phyloP scores from a whole-genome alignment of 2,113 vertebrate genomes.

The Scophthalmus maximus region DNA sequence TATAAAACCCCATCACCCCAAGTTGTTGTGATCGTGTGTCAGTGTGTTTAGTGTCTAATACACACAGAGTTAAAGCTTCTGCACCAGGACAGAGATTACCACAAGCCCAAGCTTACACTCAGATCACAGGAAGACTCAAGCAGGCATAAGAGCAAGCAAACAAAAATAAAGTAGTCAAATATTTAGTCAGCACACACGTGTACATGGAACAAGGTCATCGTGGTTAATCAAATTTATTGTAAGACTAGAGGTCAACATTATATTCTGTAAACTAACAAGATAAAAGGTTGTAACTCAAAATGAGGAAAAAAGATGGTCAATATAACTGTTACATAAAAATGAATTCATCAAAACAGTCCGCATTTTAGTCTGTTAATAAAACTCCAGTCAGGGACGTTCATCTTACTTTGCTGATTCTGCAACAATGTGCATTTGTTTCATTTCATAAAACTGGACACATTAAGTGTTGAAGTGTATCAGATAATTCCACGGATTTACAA shows the following conservation, averaged over 20 bases:
- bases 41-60: conserved; percentile 40
- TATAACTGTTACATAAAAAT: not conserved
- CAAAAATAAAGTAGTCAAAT: conserved; percentile 53
- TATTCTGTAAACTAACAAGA: not conserved
- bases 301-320: no score
- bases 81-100: conserved; percentile 57
- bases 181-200: conserved; percentile 27
- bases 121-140: conserved; percentile 45
- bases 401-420: not conserved
- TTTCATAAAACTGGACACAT: no score
- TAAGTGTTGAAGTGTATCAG: no score
- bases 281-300: conserved; percentile 4
- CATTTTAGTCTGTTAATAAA: not conserved
- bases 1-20: conserved; percentile 30
- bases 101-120: conserved; percentile 38
- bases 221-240: conserved; percentile 35
- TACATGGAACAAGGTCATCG: conserved; percentile 30
- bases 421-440: no score
- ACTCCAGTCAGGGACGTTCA: no score
- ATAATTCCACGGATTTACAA: not conserved
- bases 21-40: conserved; percentile 56
- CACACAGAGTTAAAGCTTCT: conserved; percentile 41
- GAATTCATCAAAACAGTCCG: not conserved
- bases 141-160: conserved; percentile 39
- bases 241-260: not conserved